These are phyloP conservation scores for Ictidomys tridecemlineatus DNA, from an alignment of 2,113 vertebrate species.

Conservation along the genomic window DNA sequence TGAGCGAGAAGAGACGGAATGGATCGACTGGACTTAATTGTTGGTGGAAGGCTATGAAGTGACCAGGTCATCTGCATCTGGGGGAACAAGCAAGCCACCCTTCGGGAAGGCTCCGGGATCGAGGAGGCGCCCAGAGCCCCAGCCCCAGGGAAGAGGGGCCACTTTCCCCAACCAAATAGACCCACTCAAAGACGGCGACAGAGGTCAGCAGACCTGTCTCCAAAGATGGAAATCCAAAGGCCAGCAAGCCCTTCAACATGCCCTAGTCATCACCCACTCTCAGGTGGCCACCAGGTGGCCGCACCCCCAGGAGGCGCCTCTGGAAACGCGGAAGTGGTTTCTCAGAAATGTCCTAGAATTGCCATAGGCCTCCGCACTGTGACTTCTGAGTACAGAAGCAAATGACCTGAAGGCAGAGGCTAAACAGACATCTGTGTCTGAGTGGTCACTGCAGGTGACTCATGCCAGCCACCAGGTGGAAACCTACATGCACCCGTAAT, in stretches of 20 bases:
- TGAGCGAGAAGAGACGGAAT: not conserved
- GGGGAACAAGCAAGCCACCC: too few species aligned
- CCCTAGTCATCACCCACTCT: not conserved
- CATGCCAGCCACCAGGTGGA: not conserved
- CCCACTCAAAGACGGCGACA: not conserved
- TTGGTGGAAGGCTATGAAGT: not conserved
- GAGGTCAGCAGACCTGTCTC: not conserved
- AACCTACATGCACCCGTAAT: not conserved
- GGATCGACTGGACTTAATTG: not conserved
- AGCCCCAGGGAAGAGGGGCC: not conserved
- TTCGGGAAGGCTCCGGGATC: not conserved
- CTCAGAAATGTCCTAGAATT: not conserved
- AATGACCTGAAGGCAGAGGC: not conserved
- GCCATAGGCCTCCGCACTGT: not conserved
- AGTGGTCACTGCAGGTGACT: not conserved
- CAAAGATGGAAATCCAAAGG: not conserved
- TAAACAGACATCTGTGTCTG: not conserved
- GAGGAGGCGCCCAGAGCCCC: not conserved
- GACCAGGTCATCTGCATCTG: too few species aligned
- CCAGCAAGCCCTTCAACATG: not conserved
- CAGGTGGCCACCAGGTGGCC: not conserved
- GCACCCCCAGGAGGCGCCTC: not conserved
- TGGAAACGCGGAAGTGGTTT: not conserved
- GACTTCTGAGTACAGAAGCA: not conserved
- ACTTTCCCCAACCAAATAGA: too few species aligned